These are phyloP conservation scores for Drosophila greeni DNA, from an alignment of 2,888 invertebrate genomes.

Conservation along the genomic window DNA sequence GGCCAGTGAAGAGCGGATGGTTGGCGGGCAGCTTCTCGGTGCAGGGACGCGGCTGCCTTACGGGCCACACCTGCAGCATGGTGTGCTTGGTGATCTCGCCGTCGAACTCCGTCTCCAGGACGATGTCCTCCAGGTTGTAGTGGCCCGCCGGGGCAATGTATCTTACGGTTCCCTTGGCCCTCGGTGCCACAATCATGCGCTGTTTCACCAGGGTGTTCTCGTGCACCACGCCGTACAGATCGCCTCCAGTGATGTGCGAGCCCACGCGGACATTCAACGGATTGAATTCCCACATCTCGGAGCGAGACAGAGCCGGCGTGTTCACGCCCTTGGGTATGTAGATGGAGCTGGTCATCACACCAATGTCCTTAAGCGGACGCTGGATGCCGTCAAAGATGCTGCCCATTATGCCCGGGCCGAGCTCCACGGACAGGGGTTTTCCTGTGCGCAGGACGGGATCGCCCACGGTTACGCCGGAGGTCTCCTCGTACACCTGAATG, in stretches of 20 bases:
- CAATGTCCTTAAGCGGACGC: conserved; percentile 96
- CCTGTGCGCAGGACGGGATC: conserved; percentile 99
- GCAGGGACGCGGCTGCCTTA: conserved; percentile 96
- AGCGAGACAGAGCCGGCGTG: conserved; percentile 90
- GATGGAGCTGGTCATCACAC: conserved; percentile 94
- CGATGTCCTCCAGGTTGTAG: conserved; percentile 94
- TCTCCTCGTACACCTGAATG: conserved; percentile 98
- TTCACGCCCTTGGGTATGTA: conserved; percentile 99
- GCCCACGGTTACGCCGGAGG: conserved; percentile 98
- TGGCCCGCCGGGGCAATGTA: conserved; percentile 95
- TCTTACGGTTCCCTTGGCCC: conserved; percentile 95
- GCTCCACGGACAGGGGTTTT: conserved; percentile 98
- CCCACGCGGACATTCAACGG: conserved; percentile 90
- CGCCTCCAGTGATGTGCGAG: conserved; percentile 98
- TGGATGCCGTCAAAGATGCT: conserved; percentile 99
- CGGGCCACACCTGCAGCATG: conserved; percentile 99
- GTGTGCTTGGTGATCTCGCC: conserved; percentile 92
- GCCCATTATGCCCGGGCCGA: conserved; percentile 99
- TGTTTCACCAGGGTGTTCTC: conserved; percentile 99
- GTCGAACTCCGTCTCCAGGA: conserved; percentile 99
- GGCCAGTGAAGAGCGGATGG: conserved; percentile 97
- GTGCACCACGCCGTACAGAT: conserved; percentile 95
- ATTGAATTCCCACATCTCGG: conserved; percentile 93
- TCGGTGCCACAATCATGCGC: conserved; percentile 96
- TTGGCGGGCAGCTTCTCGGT: conserved; percentile 99